Conservation (phyloP, 2,888 invertebrate genomes). For the Protonemura montana region DNA sequence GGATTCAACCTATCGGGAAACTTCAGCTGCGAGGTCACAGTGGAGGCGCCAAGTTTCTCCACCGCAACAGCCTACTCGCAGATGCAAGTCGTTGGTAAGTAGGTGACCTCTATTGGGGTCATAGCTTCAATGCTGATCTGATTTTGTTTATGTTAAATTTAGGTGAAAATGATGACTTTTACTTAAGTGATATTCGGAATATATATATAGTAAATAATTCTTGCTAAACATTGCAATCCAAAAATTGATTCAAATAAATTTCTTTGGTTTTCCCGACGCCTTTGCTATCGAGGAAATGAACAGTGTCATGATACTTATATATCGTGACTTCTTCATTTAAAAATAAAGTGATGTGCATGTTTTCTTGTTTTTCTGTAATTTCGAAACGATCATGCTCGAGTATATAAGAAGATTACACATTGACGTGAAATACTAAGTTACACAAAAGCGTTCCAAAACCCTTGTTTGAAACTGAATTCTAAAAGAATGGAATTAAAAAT, state of each 20-base stretch:
- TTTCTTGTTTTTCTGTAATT: background rate
- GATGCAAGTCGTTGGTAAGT: slow-evolving; percentile 80
- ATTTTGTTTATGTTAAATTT: no score
- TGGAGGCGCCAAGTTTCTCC: slow-evolving; percentile 74
- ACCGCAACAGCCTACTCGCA: slow-evolving; percentile 71
- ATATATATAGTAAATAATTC: no score
- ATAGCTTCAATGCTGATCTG: background rate
- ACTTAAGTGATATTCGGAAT: no score
- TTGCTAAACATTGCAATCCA: no score
- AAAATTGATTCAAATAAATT: background rate
- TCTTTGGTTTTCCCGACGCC: background rate
- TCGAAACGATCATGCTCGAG: background rate
- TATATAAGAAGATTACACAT: background rate
- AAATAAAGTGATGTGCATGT: background rate
- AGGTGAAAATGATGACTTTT: no score
- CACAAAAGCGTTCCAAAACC: background rate
- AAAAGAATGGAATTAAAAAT: slow-evolving; percentile 15
- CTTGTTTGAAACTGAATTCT: background rate
- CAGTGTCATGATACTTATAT: background rate
- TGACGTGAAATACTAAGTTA: background rate
- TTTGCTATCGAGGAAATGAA: background rate
- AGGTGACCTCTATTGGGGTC: no score
- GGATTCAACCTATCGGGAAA: slow-evolving; percentile 76
- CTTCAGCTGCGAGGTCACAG: slow-evolving; percentile 82
- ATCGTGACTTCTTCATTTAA: background rate